Base-by-base conservation (phyloP, 2,113 vertebrate species). In the Psilopsiagon aymara region DNA sequence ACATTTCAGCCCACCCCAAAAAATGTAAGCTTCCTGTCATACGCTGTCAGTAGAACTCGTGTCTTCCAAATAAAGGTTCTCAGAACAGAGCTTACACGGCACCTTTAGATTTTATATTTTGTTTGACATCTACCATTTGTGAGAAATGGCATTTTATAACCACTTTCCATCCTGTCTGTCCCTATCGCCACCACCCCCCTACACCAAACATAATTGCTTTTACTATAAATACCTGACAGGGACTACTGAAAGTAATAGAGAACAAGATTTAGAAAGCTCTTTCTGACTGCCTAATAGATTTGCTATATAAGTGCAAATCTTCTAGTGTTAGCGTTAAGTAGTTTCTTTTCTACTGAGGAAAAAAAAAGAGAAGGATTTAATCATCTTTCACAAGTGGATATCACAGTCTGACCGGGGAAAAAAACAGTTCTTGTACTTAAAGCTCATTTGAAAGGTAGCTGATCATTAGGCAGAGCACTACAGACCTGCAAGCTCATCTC, bases 171-270 rank as follows among this genome's bases (percentile, higher is more conserved):
- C 69, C 91, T 82, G 84, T 27, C 95, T 92, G 89, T 77, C 91
- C 91, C 86, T 82, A 85, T 87, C 93, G 85, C 83, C 69, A 78
- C 86, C 73, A 90, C 93, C 83, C 31, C 81, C 6, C 33, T 59
- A n/a, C 94, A 94, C 81, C 81, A 94, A 84, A 85, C 74, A 89
- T 91, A 93, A 94, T 94, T 95, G 86, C 84, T 95, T 96, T 91
- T 87, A 53, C 92, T 92, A 94, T 85, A 95, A 96, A 96, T 96
- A 94, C 33, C 86, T 94, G 88, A 91, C 88, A 91, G 88, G 41
- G 77, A 51, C 52, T 53, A 63, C 73, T 79, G 88, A 85, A 94
- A 79, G 91, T 74, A 91, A 94, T 35, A 85, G 74, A 88, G 43
- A 94, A 21, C 17, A 89, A 84, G 57, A 79, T 95, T 95, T 69